phyloP scores from a whole-genome alignment of 2,888 invertebrate genomes.

The Caprella mutica region DNA sequence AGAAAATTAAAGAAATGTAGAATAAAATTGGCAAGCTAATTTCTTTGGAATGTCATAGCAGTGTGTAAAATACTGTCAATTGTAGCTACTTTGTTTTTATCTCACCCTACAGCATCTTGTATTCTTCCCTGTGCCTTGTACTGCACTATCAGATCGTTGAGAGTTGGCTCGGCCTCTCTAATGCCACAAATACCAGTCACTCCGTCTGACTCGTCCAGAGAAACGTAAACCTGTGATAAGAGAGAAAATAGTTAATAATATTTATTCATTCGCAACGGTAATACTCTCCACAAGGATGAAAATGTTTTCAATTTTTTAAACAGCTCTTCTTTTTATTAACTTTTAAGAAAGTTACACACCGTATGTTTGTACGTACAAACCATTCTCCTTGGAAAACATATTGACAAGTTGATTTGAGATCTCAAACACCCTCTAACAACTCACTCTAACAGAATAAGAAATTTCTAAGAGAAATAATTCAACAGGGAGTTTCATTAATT shows the following conservation, averaged over 20 bases:
- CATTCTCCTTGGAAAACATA: no score
- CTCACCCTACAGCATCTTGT: not conserved
- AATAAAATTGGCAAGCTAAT: no score
- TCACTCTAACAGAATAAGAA: no score
- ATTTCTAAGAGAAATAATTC: no score
- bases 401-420: no score
- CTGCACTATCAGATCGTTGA: slow-evolving; percentile 59
- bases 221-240: slow-evolving; percentile 79
- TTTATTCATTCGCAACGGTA: no score
- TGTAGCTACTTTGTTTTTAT: not conserved
- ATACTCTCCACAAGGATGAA: slow-evolving; percentile 42
- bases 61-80: not conserved
- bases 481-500: no score
- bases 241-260: no score
- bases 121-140: slow-evolving; percentile 23
- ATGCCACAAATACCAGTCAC: slow-evolving; percentile 65
- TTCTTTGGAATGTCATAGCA: no score
- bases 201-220: slow-evolving; percentile 80
- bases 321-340: not conserved
- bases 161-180: slow-evolving; percentile 60
- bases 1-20: no score
- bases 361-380: not conserved
- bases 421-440: no score
- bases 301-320: not conserved
- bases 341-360: no score